A percentile compares a stretch with the other conserved stretches of the same genome.
These are phyloP conservation scores for Monopterus albus DNA, from an alignment of 2,113 vertebrate genomes.

Conservation along the genomic window DNA sequence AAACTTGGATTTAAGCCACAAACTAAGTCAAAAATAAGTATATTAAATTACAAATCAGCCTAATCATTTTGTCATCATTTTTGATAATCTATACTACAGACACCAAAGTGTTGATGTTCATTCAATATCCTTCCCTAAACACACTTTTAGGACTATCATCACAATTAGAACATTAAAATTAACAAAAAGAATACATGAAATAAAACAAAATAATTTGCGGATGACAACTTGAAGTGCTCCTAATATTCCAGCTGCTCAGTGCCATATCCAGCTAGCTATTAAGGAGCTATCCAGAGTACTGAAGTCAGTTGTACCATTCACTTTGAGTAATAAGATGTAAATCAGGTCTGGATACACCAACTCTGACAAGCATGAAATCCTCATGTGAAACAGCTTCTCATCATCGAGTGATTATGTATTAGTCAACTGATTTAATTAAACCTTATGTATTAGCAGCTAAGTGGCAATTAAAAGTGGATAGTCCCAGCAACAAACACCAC, in stretches of 20 bases:
- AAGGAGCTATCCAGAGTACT: slow-evolving; percentile 69
- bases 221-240: not conserved
- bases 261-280: not conserved
- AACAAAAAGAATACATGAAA: not conserved
- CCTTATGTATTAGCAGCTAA: slow-evolving; percentile 39
- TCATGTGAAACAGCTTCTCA: slow-evolving; percentile 17
- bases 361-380: slow-evolving; percentile 39
- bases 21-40: no score
- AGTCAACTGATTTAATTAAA: slow-evolving; percentile 53
- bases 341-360: not conserved
- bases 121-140: no score
- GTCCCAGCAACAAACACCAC: slow-evolving; percentile 37
- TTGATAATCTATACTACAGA: no score
- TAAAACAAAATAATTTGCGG: no score
- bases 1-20: no score
- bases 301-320: slow-evolving; percentile 10
- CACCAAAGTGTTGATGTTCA: no score
- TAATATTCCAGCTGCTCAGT: slow-evolving; percentile 22
- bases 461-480: slow-evolving; percentile 48
- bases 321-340: not conserved
- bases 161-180: not conserved
- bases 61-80: no score
- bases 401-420: slow-evolving; percentile 26
- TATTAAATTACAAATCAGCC: no score
- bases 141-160: not conserved